A percentile compares a stretch with the other conserved stretches of the same genome.
Evolutionary conservation across 2,797 vertebrate species (phyloP).

Genomic region (Oreortyx pictus): DNA sequence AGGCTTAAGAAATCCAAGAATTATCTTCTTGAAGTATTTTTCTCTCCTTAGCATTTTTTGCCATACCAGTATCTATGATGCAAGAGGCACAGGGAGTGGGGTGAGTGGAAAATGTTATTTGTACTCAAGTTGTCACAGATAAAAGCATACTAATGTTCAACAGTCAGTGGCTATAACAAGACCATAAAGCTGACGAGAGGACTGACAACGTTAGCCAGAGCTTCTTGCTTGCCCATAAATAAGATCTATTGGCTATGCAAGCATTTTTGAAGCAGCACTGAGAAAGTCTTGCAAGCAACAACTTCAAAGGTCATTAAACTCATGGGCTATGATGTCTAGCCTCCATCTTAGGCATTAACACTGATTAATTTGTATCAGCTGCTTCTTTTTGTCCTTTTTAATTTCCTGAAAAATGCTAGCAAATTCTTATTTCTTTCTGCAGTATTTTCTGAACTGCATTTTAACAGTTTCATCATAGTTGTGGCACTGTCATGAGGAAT

Average conservation of each 20-base stretch:
- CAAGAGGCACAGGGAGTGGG: neutral
- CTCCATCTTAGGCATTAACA: neutral
- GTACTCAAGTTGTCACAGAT: neutral
- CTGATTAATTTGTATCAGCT: neutral
- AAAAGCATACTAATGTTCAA: neutral
- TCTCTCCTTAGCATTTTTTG: neutral
- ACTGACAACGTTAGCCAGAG: neutral
- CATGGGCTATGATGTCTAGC: neutral
- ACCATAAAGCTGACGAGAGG: neutral
- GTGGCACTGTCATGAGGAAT: neutral
- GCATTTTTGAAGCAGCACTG: neutral
- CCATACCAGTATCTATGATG: neutral
- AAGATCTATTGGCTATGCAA: neutral
- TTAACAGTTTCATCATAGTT: neutral
- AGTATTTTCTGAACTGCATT: neutral
- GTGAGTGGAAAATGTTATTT: neutral
- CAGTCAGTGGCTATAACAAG: neutral
- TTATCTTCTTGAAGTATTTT: neutral
- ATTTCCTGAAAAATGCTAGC: neutral
- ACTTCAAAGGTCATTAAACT: neutral
- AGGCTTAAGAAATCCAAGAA: neutral
- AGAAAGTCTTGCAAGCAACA: neutral
- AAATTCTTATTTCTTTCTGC: neutral
- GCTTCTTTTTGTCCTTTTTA: neutral
- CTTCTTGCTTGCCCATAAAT: neutral